phyloP scores from a whole-genome alignment of 2,797 vertebrate species.

The Sylvilagus floridanus region DNA sequence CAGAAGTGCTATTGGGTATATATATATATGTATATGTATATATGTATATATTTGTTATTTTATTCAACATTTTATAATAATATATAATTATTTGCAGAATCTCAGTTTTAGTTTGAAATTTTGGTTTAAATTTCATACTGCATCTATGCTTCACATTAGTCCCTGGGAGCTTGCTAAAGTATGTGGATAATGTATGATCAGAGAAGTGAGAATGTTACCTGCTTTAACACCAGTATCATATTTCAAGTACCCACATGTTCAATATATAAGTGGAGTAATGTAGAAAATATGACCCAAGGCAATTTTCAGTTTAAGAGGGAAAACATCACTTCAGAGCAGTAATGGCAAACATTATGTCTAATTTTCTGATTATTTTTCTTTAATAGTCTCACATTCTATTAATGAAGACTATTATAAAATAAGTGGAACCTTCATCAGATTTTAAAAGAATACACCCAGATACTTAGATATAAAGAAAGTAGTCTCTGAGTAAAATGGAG shows the following conservation, averaged over 20 bases:
- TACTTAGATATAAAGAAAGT: neutral
- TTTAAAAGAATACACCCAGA: neutral
- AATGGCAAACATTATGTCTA: neutral
- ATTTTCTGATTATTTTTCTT: slow-evolving; percentile 33
- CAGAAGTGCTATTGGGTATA: neutral
- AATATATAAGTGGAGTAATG: neutral
- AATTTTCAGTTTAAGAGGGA: slow-evolving; percentile 31
- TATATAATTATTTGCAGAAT: neutral
- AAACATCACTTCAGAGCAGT: neutral
- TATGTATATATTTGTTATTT: neutral
- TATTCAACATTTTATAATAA: neutral
- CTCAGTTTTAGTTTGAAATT: neutral
- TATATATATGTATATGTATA: neutral
- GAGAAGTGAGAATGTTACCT: neutral
- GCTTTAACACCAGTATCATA: neutral
- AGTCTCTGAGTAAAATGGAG: neutral
- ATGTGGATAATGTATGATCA: neutral
- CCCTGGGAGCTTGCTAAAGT: neutral
- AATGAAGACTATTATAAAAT: slow-evolving; percentile 2
- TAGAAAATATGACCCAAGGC: neutral
- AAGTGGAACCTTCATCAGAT: neutral
- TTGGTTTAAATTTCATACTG: neutral
- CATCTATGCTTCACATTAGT: neutral
- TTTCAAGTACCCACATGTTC: neutral
- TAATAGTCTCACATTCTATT: slow-evolving; percentile 3